Conservation (phyloP, 2,113 vertebrate genomes). For the Himantopus leucocephalus region DNA sequence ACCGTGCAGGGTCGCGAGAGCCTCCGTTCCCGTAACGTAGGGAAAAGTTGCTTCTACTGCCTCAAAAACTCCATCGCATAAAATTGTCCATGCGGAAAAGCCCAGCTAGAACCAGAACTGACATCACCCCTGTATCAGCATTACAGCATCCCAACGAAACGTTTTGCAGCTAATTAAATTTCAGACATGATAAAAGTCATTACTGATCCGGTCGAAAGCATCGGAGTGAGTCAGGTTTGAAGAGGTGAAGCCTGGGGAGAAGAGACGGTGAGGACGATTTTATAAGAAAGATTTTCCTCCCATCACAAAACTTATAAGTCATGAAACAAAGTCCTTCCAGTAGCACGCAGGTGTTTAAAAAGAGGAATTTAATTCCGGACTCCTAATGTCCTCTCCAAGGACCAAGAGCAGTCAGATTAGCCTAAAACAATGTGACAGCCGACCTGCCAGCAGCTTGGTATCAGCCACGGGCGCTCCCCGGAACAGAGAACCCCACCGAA, state of each 20-base stretch:
- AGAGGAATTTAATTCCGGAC: neutral
- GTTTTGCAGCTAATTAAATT: neutral
- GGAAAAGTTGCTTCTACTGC: neutral
- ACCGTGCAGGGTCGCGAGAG: neutral
- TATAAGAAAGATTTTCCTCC: neutral
- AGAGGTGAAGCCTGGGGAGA: neutral
- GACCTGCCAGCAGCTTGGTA: neutral
- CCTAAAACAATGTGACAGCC: constrained; percentile 6
- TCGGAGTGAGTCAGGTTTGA: accelerated
- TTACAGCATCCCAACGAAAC: neutral
- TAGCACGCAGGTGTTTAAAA: neutral
- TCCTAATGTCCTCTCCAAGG: neutral
- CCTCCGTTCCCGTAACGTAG: accelerated
- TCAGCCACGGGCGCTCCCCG: neutral
- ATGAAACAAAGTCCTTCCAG: neutral
- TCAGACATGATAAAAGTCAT: neutral
- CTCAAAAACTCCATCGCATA: neutral
- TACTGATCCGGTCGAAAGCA: neutral
- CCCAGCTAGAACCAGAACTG: neutral
- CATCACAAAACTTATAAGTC: neutral
- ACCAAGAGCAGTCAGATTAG: neutral
- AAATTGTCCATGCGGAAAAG: neutral
- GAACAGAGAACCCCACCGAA: neutral
- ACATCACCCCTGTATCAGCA: neutral
- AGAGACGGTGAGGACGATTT: neutral